phyloP scores from a whole-genome alignment of 1,140 invertebrate species.

The Acromyrmex charruanus region DNA sequence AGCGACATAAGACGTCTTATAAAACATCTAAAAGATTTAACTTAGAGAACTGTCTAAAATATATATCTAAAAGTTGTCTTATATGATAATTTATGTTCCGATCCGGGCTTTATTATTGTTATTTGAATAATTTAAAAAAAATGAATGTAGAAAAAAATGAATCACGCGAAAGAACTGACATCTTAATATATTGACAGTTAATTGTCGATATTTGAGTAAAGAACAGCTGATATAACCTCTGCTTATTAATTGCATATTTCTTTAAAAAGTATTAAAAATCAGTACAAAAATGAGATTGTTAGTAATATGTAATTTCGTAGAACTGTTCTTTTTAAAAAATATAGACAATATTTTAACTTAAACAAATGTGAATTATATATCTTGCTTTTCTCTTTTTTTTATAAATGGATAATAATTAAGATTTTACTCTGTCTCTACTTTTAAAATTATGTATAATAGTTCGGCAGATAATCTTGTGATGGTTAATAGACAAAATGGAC shows the following conservation, averaged over 20 bases:
- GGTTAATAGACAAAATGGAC: background rate
- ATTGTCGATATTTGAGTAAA: background rate
- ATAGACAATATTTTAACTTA: background rate
- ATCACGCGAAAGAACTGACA: background rate
- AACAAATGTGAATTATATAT: background rate
- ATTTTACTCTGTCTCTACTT: background rate
- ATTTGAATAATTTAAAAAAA: background rate
- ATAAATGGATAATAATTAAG: background rate
- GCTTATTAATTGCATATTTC: too few relatives aligned
- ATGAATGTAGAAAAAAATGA: background rate
- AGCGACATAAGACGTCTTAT: too few relatives aligned
- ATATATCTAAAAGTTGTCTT: too few relatives aligned
- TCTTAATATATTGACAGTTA: background rate
- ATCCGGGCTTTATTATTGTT: too few relatives aligned
- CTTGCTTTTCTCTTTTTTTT: background rate
- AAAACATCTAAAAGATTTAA: too few relatives aligned
- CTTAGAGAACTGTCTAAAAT: too few relatives aligned
- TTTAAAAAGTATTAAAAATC: background rate
- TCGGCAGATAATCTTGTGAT: background rate
- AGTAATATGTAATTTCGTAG: background rate
- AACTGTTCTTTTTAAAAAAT: background rate
- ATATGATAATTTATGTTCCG: too few relatives aligned
- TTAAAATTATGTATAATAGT: background rate
- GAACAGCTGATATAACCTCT: background rate
- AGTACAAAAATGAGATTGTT: background rate